A percentile compares a stretch with the other conserved stretches of the same genome.
These are phyloP conservation scores for Zoanthus gigantus DNA, from an alignment of 92 coral and sea anemone species.

Conservation along the genomic window DNA sequence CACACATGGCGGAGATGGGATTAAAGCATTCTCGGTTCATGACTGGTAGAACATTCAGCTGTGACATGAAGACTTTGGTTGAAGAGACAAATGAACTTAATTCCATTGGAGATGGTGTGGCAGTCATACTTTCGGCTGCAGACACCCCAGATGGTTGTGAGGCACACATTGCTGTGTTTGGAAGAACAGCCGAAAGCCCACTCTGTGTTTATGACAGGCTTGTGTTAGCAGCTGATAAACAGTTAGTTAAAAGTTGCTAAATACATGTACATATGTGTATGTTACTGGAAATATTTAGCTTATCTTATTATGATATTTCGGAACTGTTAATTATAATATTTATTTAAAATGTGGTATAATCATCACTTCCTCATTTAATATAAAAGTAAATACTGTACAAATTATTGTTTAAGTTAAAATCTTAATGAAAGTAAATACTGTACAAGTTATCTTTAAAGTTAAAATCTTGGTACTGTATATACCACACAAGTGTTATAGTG, in stretches of 20 bases:
- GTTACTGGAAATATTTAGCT: background rate
- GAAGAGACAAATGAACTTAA: constrained; percentile 23
- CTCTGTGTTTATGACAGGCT: constrained; percentile 32
- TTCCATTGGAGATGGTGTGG: constrained; percentile 23
- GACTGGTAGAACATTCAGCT: constrained; percentile 38
- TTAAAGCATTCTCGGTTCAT: constrained; percentile 48
- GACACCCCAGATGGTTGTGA: constrained; percentile 43
- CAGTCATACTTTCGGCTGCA: constrained; percentile 36
- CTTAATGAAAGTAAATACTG: no score
- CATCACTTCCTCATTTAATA: background rate
- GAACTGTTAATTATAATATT: no score
- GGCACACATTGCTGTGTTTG: constrained; percentile 49
- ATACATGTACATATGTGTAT: background rate
- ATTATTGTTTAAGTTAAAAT: no score
- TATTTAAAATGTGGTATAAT: no score
- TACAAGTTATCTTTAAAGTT: no score
- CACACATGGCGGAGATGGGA: constrained; percentile 73
- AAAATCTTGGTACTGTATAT: no score
- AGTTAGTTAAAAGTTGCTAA: background rate
- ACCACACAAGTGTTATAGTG: no score
- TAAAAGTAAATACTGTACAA: no score
- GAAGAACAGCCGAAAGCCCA: constrained; percentile 21
- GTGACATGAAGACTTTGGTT: constrained; percentile 20
- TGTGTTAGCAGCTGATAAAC: constrained; percentile 10
- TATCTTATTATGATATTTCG: no score